Percentiles rank a stretch among this genome's conserved stretches.
Evolutionary conservation across 2,888 invertebrate species (phyloP).

Genomic region (Gordius sp.): DNA sequence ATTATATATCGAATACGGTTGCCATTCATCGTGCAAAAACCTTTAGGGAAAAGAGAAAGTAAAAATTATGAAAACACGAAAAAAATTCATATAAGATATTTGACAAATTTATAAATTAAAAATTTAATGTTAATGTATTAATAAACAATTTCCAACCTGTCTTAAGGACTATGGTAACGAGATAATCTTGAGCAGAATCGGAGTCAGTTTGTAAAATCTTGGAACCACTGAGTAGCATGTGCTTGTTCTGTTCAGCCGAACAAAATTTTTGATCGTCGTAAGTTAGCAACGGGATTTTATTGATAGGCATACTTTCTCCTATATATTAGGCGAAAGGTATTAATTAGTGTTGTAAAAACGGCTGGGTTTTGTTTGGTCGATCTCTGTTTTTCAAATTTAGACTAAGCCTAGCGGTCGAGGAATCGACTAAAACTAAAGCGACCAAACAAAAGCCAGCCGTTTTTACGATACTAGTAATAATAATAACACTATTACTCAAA

Average conservation of each 20-base stretch:
- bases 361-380: too few relatives aligned
- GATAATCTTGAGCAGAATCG: conserved; percentile 22
- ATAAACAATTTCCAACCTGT: conserved; percentile 26
- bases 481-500: too few relatives aligned
- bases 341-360: too few relatives aligned
- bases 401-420: too few relatives aligned
- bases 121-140: not conserved
- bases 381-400: too few relatives aligned
- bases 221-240: conserved; percentile 62
- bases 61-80: conserved; percentile 23
- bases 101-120: not conserved
- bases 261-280: not conserved
- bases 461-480: too few relatives aligned
- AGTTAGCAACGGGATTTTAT: not conserved
- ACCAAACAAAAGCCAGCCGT: too few relatives aligned
- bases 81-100: not conserved
- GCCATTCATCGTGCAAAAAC: conserved; percentile 24
- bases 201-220: conserved; percentile 24
- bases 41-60: not conserved
- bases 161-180: conserved; percentile 31
- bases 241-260: conserved; percentile 46
- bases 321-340: too few relatives aligned
- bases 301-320: conserved; percentile 9
- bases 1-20: conserved; percentile 36
- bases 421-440: too few relatives aligned